Base-by-base conservation (phyloP, 2,797 vertebrate species). In the Brachymystax lenok region DNA sequence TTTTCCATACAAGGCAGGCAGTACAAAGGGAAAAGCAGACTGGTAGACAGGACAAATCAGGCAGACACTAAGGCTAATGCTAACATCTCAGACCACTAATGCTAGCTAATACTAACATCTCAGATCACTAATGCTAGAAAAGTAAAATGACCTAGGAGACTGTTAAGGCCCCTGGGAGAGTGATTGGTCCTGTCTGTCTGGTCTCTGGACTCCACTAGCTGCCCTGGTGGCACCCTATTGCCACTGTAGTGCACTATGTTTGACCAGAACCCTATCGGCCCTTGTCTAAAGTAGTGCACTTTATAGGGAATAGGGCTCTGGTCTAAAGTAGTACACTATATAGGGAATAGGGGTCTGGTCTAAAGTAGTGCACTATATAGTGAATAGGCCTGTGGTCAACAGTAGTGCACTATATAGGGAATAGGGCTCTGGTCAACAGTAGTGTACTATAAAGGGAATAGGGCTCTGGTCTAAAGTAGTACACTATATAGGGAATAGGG, bases 101-200 rank as follows among this genome's bases (percentile, higher is more conserved):
- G 35, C 35, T 40, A 40, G 35, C 7, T 40, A 40, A 40, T 40
- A 7, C 35, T 40, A 10, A 40, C 35, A 40, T 40, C 35, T 40
- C 1, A 40, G 35, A 40, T 0, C 35, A 0, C 35, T 40, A 40
- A 40, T 40, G 35, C 35, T 40, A 40, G 33, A 30, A 30, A 86
- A 87, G 90, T 82, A 85, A 89, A 90, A 92, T 84, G 83, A 88
- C 88, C 88, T 81, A 82, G 71, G 88, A 83, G 90, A 67, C 89
- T 84, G 85, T 73, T 88, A 90, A 91, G 90, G 83, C 89, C 77
- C 79, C 81, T 82, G 87, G 30, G 87, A 92, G 82, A 88, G 83
- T 87, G 61, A 67, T 75, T 70, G 75, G 24, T 71, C 54, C 50
- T 69, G 89, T 87, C 84, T 88, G 88, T 90, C 88, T 91, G 86